Conservation (phyloP, 2,797 vertebrate species). For the Myotis vivesi region DNA sequence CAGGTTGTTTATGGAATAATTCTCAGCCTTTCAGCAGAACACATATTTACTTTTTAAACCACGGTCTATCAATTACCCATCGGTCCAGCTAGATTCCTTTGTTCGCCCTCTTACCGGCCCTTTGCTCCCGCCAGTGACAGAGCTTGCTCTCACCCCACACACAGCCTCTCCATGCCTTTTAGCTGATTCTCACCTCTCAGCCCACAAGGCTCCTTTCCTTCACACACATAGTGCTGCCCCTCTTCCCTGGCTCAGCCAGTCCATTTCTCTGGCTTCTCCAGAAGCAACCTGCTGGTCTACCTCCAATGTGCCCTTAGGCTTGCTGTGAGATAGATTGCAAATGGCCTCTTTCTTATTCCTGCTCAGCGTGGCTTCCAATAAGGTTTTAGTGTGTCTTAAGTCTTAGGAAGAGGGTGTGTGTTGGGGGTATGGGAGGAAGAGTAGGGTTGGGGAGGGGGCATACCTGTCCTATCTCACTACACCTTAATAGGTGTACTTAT, state of each 20-base stretch:
- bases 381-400: background rate
- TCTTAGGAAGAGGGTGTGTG: background rate
- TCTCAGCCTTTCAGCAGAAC: background rate
- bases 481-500: background rate
- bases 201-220: fast-evolving
- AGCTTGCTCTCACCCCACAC: background rate
- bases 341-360: background rate
- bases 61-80: background rate
- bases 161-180: background rate
- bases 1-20: background rate
- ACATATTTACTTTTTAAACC: background rate
- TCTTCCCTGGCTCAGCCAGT: background rate
- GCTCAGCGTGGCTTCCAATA: background rate
- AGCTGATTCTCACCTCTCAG: too few species aligned
- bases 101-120: background rate
- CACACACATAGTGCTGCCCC: background rate
- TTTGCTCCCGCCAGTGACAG: fast-evolving
- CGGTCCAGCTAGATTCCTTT: background rate
- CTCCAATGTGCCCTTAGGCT: background rate
- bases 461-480: background rate
- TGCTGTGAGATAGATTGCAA: background rate
- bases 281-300: background rate
- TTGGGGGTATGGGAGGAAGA: background rate
- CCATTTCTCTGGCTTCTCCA: background rate
- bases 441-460: background rate